Evolutionary conservation across 2,797 vertebrate species (phyloP).

Genomic region (Aselliscus stoliczkanus): DNA sequence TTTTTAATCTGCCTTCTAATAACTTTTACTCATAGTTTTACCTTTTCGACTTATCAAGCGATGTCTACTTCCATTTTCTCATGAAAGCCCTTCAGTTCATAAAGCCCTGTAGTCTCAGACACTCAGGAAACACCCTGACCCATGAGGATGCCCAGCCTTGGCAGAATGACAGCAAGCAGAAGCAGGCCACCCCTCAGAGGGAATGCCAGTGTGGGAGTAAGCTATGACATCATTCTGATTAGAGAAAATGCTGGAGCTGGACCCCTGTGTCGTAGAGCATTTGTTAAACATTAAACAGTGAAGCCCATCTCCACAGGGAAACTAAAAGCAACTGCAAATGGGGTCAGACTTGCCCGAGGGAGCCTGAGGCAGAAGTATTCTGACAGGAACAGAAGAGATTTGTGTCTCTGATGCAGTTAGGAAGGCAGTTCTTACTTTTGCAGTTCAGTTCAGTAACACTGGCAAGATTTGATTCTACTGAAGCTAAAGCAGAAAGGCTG

Average conservation of each 20-base stretch:
- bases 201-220: neutral
- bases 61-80: neutral
- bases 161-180: neutral
- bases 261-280: constrained; percentile 55
- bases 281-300: constrained; percentile 69
- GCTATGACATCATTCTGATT: constrained; percentile 53
- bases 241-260: constrained; percentile 49
- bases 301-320: constrained; percentile 62
- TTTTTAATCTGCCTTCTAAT: constrained; percentile 8
- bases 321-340: constrained; percentile 55
- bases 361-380: constrained; percentile 49
- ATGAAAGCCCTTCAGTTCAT: neutral
- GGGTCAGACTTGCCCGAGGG: constrained; percentile 56
- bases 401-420: constrained; percentile 39
- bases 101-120: neutral
- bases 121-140: neutral
- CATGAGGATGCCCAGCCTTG: neutral
- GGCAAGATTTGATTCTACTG: constrained; percentile 34
- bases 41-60: neutral
- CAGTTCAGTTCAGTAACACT: constrained; percentile 41
- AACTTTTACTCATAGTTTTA: neutral
- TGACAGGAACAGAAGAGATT: constrained; percentile 44
- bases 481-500: constrained; percentile 33
- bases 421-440: constrained; percentile 34
- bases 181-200: neutral